Evolutionary conservation across 37 sponge, comb jelly and placozoan genomes (phyloP).

Genomic region (Cladorhizidae sp.): DNA sequence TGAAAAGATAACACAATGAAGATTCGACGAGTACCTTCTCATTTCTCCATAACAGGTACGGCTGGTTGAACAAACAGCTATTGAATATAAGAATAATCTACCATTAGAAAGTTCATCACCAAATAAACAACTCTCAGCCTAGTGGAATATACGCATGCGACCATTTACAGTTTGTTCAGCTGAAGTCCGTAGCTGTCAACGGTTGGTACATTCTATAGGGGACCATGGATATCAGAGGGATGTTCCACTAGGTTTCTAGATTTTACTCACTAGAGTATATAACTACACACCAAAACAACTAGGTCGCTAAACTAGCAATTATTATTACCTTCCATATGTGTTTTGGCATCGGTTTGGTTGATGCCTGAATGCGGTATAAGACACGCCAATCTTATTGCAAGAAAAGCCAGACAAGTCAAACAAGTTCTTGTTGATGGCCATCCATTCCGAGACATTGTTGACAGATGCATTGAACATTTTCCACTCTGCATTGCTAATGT

Average conservation of each 20-base stretch:
- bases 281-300: neutral
- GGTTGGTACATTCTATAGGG: too few species aligned
- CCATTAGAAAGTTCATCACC: too few species aligned
- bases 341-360: slow-evolving; percentile 46
- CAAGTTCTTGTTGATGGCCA: slow-evolving; percentile 59
- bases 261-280: too few species aligned
- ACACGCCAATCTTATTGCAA: slow-evolving; percentile 78
- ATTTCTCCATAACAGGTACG: slow-evolving; percentile 52
- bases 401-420: slow-evolving; percentile 60
- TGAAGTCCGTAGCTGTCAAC: too few species aligned
- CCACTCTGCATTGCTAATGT: neutral
- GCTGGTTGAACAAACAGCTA: slow-evolving; percentile 74
- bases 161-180: too few species aligned
- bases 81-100: neutral
- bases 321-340: slow-evolving; percentile 40
- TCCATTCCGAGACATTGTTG: slow-evolving; percentile 69
- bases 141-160: too few species aligned
- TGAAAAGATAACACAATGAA: neutral
- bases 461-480: slow-evolving; percentile 7
- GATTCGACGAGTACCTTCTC: slow-evolving; percentile 48
- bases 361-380: slow-evolving; percentile 66
- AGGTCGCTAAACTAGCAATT: neutral
- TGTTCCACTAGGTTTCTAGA: too few species aligned
- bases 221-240: too few species aligned
- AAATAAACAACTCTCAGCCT: too few species aligned